Conservation (phyloP, 2,888 invertebrate genomes). For the Oxyteleia sp. region DNA sequence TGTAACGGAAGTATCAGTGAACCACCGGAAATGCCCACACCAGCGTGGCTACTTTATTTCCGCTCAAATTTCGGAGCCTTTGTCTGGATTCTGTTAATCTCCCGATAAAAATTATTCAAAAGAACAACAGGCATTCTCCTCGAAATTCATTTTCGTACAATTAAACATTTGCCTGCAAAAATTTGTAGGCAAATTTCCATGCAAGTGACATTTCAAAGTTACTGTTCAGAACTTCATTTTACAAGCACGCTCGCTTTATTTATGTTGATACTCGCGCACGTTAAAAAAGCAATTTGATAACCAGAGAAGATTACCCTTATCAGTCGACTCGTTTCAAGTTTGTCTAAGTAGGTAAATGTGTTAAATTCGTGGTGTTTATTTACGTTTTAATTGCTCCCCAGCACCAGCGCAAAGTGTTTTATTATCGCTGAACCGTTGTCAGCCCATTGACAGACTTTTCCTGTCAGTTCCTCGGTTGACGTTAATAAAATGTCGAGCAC, state of each 20-base stretch:
- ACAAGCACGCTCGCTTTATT: slow-evolving; percentile 30
- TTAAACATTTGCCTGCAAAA: no score
- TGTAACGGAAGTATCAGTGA: no score
- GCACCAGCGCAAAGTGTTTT: not conserved
- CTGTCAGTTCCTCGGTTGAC: not conserved
- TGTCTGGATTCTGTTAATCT: no score
- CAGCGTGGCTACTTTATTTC: no score
- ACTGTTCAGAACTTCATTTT: no score
- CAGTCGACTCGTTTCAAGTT: slow-evolving; percentile 36
- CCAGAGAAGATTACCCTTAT: slow-evolving; percentile 49
- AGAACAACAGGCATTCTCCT: no score
- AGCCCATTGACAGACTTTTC: not conserved
- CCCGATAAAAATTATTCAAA: no score
- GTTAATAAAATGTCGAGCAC: not conserved
- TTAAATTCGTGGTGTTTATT: slow-evolving; percentile 47
- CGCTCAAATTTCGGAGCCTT: no score
- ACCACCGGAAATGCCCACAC: no score
- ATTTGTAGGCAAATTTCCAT: no score
- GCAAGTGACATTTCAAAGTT: no score
- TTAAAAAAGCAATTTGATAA: slow-evolving; percentile 42
- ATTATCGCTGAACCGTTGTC: not conserved
- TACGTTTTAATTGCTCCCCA: slow-evolving; percentile 27
- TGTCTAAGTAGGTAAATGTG: slow-evolving; percentile 55
- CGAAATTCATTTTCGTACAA: no score
- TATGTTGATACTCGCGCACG: slow-evolving; percentile 21